Conservation (phyloP, 1,140 invertebrate species). For the Campoletis sonorensis region DNA sequence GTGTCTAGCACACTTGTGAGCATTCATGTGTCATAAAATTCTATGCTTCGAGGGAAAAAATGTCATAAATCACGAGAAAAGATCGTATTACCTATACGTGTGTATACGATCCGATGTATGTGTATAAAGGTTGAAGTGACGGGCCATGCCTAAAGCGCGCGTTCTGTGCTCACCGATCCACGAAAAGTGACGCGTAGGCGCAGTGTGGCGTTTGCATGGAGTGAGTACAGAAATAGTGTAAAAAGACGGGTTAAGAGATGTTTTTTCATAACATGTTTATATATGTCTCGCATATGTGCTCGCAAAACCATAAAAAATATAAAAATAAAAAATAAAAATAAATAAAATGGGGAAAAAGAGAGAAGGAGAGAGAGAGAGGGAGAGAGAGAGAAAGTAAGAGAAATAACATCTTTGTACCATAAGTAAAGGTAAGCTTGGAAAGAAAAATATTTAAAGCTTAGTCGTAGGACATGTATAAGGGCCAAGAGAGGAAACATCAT, state of each 20-base stretch:
- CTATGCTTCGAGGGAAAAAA: conserved; percentile 13
- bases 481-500: too few species aligned
- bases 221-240: not conserved
- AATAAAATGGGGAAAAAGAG: not conserved
- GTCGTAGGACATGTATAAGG: too few species aligned
- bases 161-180: conserved; percentile 27
- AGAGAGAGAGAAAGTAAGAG: not conserved
- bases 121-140: conserved; percentile 25
- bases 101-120: not conserved
- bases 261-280: too few species aligned
- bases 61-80: conserved; percentile 39
- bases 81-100: conserved; percentile 16
- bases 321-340: not conserved
- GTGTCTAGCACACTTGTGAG: conserved; percentile 28
- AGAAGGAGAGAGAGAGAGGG: not conserved
- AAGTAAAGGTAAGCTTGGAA: not conserved
- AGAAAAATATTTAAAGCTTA: too few species aligned
- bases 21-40: conserved; percentile 46
- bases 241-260: not conserved
- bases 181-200: conserved; percentile 38
- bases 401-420: not conserved
- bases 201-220: not conserved
- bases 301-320: too few species aligned
- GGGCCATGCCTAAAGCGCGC: conserved; percentile 3
- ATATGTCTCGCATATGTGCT: too few species aligned